A percentile compares a stretch with the other conserved stretches of the same genome.
Conservation (phyloP, 1,140 invertebrate genomes). For the Piezodorus guildinii region DNA sequence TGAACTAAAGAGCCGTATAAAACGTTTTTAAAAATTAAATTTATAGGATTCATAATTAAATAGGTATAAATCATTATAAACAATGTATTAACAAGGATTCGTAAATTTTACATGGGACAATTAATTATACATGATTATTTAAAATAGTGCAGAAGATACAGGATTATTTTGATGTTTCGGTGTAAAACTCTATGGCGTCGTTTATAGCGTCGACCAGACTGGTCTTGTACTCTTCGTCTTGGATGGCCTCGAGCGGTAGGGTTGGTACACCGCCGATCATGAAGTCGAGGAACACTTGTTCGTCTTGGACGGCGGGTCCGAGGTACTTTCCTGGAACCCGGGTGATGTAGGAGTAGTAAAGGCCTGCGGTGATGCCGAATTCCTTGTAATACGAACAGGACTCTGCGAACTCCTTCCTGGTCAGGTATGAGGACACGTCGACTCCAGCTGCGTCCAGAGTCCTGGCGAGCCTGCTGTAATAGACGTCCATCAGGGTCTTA, state of each 20-base stretch:
- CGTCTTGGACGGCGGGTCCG: neutral
- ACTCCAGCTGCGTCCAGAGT: neutral
- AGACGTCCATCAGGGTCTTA: conserved; percentile 1
- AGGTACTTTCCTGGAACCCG: conserved; percentile 9
- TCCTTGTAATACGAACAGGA: conserved; percentile 12
- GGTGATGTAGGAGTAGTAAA: conserved; percentile 18
- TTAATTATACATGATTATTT: too few relatives aligned
- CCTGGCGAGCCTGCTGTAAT: neutral
- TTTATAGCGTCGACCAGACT: neutral
- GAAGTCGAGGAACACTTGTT: conserved; percentile 4
- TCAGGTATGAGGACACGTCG: neutral
- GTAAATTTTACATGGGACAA: too few relatives aligned
- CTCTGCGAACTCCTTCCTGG: conserved; percentile 1
- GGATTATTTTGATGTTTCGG: neutral
- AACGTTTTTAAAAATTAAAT: too few relatives aligned
- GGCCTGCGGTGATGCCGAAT: neutral
- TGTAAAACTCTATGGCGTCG: conserved; percentile 1
- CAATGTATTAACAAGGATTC: too few relatives aligned
- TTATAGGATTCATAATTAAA: too few relatives aligned
- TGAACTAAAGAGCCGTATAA: too few relatives aligned
- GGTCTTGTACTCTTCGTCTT: neutral
- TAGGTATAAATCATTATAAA: too few relatives aligned
- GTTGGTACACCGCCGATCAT: conserved; percentile 2
- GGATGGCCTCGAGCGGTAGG: neutral
- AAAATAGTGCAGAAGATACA: too few relatives aligned